These are phyloP conservation scores for Pseudanteris insignis DNA, from an alignment of 2,888 invertebrate genomes.

Conservation along the genomic window DNA sequence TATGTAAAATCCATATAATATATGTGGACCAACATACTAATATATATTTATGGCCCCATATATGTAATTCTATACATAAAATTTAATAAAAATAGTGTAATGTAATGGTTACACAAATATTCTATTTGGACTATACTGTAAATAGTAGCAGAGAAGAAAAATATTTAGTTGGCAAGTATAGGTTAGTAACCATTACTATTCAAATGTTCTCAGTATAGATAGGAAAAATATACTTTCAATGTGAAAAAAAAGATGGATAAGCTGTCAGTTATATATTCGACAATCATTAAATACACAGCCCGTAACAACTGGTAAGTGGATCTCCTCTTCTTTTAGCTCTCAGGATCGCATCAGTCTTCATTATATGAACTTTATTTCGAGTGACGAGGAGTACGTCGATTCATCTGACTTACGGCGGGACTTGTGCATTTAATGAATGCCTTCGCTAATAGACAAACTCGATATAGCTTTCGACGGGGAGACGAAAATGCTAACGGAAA, in stretches of 20 bases:
- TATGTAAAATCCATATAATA: too few relatives aligned
- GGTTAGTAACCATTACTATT: too few relatives aligned
- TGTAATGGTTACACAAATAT: too few relatives aligned
- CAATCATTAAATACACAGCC: slow-evolving; percentile 51
- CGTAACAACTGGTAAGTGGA: slow-evolving; percentile 7
- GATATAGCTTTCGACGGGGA: slow-evolving; percentile 58
- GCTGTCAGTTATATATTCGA: slow-evolving; percentile 50
- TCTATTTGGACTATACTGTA: too few relatives aligned
- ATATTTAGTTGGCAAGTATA: too few relatives aligned
- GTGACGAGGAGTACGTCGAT: slow-evolving; percentile 49
- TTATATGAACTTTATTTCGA: slow-evolving; percentile 47
- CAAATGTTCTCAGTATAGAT: too few relatives aligned
- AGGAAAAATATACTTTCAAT: too few relatives aligned
- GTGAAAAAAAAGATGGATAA: slow-evolving; percentile 51
- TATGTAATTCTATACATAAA: too few relatives aligned
- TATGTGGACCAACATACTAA: too few relatives aligned
- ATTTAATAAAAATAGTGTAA: too few relatives aligned
- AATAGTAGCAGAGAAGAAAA: too few relatives aligned
- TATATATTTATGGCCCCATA: too few relatives aligned
- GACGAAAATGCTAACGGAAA: slow-evolving; percentile 28
- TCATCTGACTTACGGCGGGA: slow-evolving; percentile 51
- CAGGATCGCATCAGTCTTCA: slow-evolving; percentile 57
- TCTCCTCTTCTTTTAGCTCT: slow-evolving; percentile 21
- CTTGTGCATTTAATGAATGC: slow-evolving; percentile 62
- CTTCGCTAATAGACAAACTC: slow-evolving; percentile 64